Percentiles rank a stretch among this genome's conserved stretches.
These are phyloP conservation scores for Macaria notata DNA, from an alignment of 2,888 invertebrate genomes.

Conservation along the genomic window DNA sequence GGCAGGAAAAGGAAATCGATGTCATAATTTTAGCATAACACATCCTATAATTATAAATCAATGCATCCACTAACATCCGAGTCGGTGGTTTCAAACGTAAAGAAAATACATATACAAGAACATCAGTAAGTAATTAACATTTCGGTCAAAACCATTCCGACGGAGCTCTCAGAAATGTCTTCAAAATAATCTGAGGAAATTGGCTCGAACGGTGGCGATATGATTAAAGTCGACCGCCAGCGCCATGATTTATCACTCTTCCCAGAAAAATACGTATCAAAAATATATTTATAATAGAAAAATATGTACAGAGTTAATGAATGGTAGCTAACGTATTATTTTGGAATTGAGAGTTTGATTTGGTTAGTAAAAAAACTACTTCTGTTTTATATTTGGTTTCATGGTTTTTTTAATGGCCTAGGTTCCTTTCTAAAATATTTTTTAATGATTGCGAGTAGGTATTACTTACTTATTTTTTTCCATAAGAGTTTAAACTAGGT, in stretches of 20 bases:
- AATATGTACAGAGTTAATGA: neutral
- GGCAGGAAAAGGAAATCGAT: slow-evolving; percentile 3
- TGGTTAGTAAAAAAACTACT: no score
- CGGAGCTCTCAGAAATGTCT: slow-evolving; percentile 18
- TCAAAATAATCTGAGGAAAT: slow-evolving; percentile 20
- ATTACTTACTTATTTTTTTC: no score
- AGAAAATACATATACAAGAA: neutral
- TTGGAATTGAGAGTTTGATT: no score
- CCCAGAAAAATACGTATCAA: slow-evolving; percentile 30
- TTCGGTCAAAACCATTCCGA: slow-evolving; percentile 12
- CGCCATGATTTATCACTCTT: slow-evolving; percentile 27
- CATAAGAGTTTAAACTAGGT: no score
- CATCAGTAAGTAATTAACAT: slow-evolving; percentile 11
- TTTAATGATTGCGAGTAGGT: no score
- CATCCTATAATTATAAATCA: no score
- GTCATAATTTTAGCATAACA: neutral
- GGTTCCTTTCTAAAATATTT: no score
- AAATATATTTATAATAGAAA: slow-evolving; percentile 3
- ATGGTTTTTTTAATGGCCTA: no score
- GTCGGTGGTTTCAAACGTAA: slow-evolving; percentile 1
- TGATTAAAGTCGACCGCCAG: slow-evolving; percentile 31
- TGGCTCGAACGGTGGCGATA: slow-evolving; percentile 18
- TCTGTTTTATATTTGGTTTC: no score
- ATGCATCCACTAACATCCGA: no score
- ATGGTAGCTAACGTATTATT: no score